These are phyloP conservation scores for Bembecia ichneumoniformis DNA, from an alignment of 2,888 invertebrate genomes.

Conservation along the genomic window DNA sequence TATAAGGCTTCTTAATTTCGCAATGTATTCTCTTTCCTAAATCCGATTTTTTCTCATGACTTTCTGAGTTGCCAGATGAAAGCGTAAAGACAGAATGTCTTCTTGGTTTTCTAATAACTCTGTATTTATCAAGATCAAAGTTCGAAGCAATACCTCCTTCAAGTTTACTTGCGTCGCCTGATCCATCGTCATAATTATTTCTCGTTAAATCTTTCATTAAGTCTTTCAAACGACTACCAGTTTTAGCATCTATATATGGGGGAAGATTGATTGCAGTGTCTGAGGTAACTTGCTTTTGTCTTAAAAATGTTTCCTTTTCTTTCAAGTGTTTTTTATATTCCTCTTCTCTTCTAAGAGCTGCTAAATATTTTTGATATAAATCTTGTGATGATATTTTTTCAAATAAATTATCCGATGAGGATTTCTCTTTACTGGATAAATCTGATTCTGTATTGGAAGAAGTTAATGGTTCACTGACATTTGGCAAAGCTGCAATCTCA, in stretches of 20 bases:
- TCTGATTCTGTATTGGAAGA: slow-evolving; percentile 49
- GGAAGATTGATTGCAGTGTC: slow-evolving; percentile 34
- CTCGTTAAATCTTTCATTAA: slow-evolving; percentile 57
- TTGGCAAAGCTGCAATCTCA: slow-evolving; percentile 26
- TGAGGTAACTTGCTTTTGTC: slow-evolving; percentile 48
- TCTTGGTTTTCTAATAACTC: slow-evolving; percentile 32
- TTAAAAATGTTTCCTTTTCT: slow-evolving; percentile 57
- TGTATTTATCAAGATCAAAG: slow-evolving; percentile 21
- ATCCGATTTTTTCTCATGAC: slow-evolving; percentile 29
- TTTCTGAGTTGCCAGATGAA: slow-evolving; percentile 47
- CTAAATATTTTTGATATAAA: slow-evolving; percentile 52
- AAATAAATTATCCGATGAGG: slow-evolving; percentile 35
- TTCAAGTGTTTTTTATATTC: slow-evolving; percentile 48
- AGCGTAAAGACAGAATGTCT: slow-evolving; percentile 62
- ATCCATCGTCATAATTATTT: slow-evolving; percentile 59
- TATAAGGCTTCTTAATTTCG: slow-evolving; percentile 25
- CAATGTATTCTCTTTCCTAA: slow-evolving; percentile 32
- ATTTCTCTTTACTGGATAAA: slow-evolving; percentile 40
- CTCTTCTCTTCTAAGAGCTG: slow-evolving; percentile 50
- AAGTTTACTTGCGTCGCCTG: slow-evolving; percentile 61
- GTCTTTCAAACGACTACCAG: slow-evolving; percentile 40
- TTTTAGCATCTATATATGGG: slow-evolving; percentile 22
- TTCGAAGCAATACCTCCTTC: slow-evolving; percentile 40
- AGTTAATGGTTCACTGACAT: slow-evolving; percentile 21
- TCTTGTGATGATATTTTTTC: slow-evolving; percentile 54